These are phyloP conservation scores for Maniola jurtina DNA, from an alignment of 1,140 invertebrate genomes.

Conservation along the genomic window DNA sequence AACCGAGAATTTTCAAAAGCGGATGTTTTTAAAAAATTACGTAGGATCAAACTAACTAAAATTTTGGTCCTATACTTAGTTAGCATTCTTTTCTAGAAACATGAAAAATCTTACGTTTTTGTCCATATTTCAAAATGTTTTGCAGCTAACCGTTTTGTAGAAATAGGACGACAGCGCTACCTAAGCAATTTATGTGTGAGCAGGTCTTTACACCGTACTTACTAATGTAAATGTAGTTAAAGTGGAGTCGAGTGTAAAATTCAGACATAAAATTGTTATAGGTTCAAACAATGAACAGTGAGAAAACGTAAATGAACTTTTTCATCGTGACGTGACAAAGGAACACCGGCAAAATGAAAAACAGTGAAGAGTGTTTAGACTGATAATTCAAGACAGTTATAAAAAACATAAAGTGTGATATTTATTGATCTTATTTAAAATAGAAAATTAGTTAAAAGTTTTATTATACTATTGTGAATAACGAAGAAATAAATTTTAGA, in stretches of 20 bases:
- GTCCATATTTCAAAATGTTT: no score
- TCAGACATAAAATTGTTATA: conserved; percentile 30
- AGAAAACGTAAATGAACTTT: conserved; percentile 45
- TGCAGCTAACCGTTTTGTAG: no score
- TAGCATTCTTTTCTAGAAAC: no score
- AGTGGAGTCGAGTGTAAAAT: conserved; percentile 45
- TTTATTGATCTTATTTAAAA: conserved; percentile 66
- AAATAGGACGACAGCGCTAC: no score
- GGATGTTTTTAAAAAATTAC: no score
- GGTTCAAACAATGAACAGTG: conserved; percentile 53
- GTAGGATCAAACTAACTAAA: no score
- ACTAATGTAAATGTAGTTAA: conserved; percentile 5
- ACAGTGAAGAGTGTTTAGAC: conserved; percentile 76
- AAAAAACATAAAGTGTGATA: conserved; percentile 64
- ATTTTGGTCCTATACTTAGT: no score
- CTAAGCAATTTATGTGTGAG: no score
- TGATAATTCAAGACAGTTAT: conserved; percentile 37
- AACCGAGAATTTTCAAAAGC: no score
- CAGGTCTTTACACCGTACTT: no score
- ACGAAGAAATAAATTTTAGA: conserved; percentile 15
- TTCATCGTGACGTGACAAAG: conserved; percentile 61
- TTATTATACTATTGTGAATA: conserved; percentile 55
- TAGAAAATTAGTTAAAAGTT: conserved; percentile 45
- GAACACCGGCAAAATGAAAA: conserved; percentile 68
- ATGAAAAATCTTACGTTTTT: no score